Conservation (phyloP, 2,797 vertebrate species). For the Paguma larvata region DNA sequence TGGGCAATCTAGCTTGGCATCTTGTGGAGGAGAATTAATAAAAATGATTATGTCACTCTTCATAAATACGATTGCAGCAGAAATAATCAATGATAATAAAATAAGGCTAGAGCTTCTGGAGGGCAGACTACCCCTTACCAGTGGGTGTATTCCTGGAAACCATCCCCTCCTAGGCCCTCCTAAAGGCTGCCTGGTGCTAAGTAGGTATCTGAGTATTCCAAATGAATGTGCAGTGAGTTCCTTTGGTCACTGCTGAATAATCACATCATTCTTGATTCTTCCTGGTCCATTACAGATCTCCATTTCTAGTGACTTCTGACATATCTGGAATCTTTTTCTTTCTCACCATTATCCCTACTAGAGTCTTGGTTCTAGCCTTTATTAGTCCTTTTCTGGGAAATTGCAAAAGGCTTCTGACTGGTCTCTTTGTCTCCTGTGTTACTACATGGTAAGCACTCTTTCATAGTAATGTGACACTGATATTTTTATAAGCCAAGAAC, state of each 20-base stretch:
- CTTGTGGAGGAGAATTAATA: conserved; percentile 72
- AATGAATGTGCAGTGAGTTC: not conserved
- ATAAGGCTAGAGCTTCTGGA: not conserved
- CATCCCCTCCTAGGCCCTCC: not conserved
- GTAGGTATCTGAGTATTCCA: not conserved
- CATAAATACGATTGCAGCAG: conserved; percentile 46
- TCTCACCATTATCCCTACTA: not conserved
- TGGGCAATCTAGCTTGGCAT: not conserved
- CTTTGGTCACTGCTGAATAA: not conserved
- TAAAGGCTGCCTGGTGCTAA: not conserved
- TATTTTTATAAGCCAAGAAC: not conserved
- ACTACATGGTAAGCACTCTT: not conserved
- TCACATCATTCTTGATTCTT: not conserved
- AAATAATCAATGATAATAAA: conserved; percentile 53
- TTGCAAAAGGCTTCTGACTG: not conserved
- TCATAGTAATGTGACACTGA: not conserved
- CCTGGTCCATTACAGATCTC: not conserved
- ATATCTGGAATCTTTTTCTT: not conserved
- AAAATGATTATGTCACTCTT: conserved; percentile 58
- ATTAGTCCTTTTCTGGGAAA: not conserved
- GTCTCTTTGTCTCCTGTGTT: not conserved
- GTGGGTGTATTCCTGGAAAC: not conserved
- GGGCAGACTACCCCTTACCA: not conserved
- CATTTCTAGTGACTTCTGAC: not conserved
- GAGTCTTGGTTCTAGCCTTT: not conserved